A percentile compares a stretch with the other conserved stretches of the same genome.
Evolutionary conservation across 2,797 vertebrate genomes (phyloP).

Genomic region (Xenops minutus): DNA sequence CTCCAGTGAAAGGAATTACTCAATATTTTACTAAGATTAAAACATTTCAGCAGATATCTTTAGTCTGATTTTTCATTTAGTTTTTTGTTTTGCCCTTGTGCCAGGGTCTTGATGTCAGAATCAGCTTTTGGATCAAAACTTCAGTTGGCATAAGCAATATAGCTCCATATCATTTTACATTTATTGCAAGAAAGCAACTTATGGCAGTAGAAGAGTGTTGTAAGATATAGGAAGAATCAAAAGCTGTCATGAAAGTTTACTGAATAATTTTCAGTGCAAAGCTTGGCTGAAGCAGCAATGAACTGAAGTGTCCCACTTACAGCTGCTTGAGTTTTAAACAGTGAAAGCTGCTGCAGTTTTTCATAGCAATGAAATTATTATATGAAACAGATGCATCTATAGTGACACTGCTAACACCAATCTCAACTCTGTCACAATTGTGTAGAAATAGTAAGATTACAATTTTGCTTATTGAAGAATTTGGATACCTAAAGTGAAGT

Average conservation of each 20-base stretch:
- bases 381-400: background rate
- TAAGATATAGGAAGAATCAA: slow-evolving; percentile 45
- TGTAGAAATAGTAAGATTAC: slow-evolving; percentile 34
- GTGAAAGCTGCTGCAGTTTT: background rate
- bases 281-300: background rate
- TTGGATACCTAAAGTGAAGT: slow-evolving; percentile 39
- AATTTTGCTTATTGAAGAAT: slow-evolving; percentile 62
- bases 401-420: slow-evolving; percentile 33
- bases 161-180: slow-evolving; percentile 29
- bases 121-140: slow-evolving; percentile 14
- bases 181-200: slow-evolving; percentile 54
- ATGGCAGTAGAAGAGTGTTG: slow-evolving; percentile 24
- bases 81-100: slow-evolving; percentile 10
- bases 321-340: slow-evolving; percentile 19
- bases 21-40: background rate
- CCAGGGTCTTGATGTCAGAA: slow-evolving; percentile 31
- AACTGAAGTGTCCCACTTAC: slow-evolving; percentile 36
- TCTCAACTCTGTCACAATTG: slow-evolving; percentile 47
- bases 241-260: slow-evolving; percentile 49
- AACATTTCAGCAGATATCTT: background rate
- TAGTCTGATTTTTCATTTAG: background rate
- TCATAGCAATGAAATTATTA: background rate
- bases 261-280: slow-evolving; percentile 40
- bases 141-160: background rate
- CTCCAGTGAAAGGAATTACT: background rate